Conservation (phyloP, 30 jellyfish, hydroid and myxozoan species). For the Aurelia coerulea region DNA sequence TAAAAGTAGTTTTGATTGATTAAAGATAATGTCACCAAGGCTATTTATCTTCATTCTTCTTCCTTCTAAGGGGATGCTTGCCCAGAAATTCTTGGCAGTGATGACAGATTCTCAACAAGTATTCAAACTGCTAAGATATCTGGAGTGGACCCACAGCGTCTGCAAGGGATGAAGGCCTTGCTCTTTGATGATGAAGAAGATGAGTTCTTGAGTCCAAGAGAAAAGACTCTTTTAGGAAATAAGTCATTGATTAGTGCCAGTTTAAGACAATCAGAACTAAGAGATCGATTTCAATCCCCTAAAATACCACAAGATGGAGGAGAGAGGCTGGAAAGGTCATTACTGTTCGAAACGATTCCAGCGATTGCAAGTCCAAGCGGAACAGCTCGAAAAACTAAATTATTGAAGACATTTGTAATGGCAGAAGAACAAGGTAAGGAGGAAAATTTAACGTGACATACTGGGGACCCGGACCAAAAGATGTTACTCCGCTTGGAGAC, state of each 20-base stretch:
- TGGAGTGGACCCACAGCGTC: constrained; percentile 78
- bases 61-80: constrained; percentile 8
- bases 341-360: constrained; percentile 26
- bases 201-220: constrained; percentile 74
- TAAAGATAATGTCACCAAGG: no score
- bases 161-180: constrained; percentile 96
- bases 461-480: no score
- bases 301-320: constrained; percentile 2
- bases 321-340: constrained; percentile 18
- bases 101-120: constrained; percentile 44
- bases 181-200: constrained; percentile 73
- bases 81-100: neutral
- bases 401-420: constrained; percentile 10
- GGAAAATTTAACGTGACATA: no score
- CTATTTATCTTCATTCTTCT: neutral
- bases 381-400: constrained; percentile 1
- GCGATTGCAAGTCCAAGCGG: constrained; percentile 25
- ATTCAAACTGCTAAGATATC: constrained; percentile 59
- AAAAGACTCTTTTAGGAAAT: constrained; percentile 55
- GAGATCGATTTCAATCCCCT: constrained; percentile 44
- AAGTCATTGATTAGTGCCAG: constrained; percentile 62
- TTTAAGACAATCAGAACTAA: constrained; percentile 33
- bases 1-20: no score
- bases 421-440: constrained; percentile 55
- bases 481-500: no score